phyloP scores from a whole-genome alignment of 2,888 invertebrate species.

The Serrognathus titanus region DNA sequence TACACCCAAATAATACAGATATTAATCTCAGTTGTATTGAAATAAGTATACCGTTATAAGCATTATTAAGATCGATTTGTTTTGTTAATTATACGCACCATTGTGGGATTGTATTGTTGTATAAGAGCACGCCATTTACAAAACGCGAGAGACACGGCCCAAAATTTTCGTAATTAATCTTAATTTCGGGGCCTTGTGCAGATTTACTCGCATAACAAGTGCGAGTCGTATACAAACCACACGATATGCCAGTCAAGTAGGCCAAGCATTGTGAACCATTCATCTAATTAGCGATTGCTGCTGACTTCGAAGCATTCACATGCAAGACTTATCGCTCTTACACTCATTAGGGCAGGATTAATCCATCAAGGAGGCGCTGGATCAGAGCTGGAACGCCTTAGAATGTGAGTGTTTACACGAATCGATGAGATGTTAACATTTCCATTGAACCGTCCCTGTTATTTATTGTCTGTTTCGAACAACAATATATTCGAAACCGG shows the following conservation, averaged over 20 bases:
- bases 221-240: slow-evolving; percentile 45
- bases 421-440: not conserved
- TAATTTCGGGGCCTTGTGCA: slow-evolving; percentile 27
- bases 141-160: slow-evolving; percentile 9
- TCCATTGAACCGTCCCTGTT: too few relatives aligned
- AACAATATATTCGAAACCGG: too few relatives aligned
- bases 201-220: slow-evolving; percentile 34
- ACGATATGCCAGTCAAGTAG: slow-evolving; percentile 48
- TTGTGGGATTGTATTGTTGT: slow-evolving; percentile 3
- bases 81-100: slow-evolving; percentile 1
- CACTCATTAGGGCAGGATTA: slow-evolving; percentile 51
- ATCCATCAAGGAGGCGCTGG: slow-evolving; percentile 46
- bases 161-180: slow-evolving; percentile 28
- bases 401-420: slow-evolving; percentile 9
- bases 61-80: not conserved
- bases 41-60: not conserved
- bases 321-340: slow-evolving; percentile 51
- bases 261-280: slow-evolving; percentile 46
- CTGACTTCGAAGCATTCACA: slow-evolving; percentile 47
- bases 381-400: slow-evolving; percentile 22
- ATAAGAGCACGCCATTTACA: slow-evolving; percentile 12
- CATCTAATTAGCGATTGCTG: slow-evolving; percentile 50
- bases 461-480: too few relatives aligned
- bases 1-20: too few relatives aligned
- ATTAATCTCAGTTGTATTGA: too few relatives aligned